Evolutionary conservation across 2,113 vertebrate species (phyloP).

Genomic region (Podarcis cretensis): DNA sequence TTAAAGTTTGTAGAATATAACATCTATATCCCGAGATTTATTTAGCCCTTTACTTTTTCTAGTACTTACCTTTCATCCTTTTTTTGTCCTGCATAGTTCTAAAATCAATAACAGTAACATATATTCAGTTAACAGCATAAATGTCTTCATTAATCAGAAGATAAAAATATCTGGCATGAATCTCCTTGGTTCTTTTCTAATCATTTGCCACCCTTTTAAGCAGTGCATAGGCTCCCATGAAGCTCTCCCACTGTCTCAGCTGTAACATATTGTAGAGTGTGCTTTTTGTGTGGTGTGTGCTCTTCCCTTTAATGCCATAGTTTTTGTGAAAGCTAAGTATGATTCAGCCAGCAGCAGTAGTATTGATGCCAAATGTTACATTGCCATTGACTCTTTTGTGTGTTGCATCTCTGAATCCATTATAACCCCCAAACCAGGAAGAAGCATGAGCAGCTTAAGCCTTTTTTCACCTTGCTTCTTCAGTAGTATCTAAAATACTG

Average conservation of each 20-base stretch:
- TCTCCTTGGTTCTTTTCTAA: neutral
- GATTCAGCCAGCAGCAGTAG: too few relatives aligned
- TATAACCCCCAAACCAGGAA: neutral
- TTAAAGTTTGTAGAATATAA: neutral
- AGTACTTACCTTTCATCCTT: neutral
- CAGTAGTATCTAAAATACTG: neutral
- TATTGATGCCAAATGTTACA: neutral
- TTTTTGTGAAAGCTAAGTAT: neutral
- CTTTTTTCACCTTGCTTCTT: neutral
- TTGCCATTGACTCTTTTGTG: neutral
- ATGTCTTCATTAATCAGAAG: neutral
- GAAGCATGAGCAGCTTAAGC: neutral
- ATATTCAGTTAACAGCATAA: neutral
- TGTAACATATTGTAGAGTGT: neutral
- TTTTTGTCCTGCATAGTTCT: neutral
- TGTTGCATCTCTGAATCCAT: neutral
- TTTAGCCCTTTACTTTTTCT: neutral
- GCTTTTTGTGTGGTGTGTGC: neutral
- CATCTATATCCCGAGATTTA: too few relatives aligned
- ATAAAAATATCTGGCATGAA: slow-evolving; percentile 27
- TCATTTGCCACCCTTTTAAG: neutral
- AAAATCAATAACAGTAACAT: neutral
- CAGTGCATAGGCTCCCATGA: neutral
- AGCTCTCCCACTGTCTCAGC: neutral
- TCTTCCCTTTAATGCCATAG: neutral